Evolutionary conservation across 2,888 invertebrate genomes (phyloP).

Genomic region (Epsilonema sp.): DNA sequence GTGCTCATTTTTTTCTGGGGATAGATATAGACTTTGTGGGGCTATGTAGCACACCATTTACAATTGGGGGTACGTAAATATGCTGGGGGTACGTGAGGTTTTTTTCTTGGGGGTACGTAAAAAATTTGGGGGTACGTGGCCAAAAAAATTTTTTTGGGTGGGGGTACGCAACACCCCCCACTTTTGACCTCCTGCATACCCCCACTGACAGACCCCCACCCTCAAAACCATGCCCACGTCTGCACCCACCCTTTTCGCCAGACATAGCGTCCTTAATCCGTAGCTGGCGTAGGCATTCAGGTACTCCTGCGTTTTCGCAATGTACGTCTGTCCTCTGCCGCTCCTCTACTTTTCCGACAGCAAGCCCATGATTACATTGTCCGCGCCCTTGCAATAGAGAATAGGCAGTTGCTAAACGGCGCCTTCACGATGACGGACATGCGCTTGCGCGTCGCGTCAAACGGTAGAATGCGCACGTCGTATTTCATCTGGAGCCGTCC

Average conservation of each 20-base stretch:
- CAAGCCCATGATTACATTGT: conserved; percentile 7
- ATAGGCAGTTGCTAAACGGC: conserved; percentile 28
- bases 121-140: too few relatives aligned
- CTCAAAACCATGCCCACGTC: too few relatives aligned
- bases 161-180: too few relatives aligned
- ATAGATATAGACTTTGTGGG: too few relatives aligned
- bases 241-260: conserved; percentile 28
- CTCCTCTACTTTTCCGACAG: conserved; percentile 52
- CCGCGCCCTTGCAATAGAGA: conserved; percentile 13
- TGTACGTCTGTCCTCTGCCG: conserved; percentile 58
- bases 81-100: too few relatives aligned
- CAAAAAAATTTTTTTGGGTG: too few relatives aligned
- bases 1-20: too few relatives aligned
- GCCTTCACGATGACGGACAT: conserved; percentile 81
- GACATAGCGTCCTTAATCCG: conserved; percentile 35
- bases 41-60: too few relatives aligned
- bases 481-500: conserved; percentile 29
- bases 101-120: too few relatives aligned
- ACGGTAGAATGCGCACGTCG: conserved; percentile 50
- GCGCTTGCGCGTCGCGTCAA: conserved; percentile 75
- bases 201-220: too few relatives aligned
- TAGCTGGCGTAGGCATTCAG: conserved; percentile 24
- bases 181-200: too few relatives aligned
- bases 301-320: conserved; percentile 12
- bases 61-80: too few relatives aligned